Percentiles rank a stretch among this genome's conserved stretches.
Conservation (phyloP, 2,888 invertebrate species). For the Mongoloraphidia duomilia region DNA sequence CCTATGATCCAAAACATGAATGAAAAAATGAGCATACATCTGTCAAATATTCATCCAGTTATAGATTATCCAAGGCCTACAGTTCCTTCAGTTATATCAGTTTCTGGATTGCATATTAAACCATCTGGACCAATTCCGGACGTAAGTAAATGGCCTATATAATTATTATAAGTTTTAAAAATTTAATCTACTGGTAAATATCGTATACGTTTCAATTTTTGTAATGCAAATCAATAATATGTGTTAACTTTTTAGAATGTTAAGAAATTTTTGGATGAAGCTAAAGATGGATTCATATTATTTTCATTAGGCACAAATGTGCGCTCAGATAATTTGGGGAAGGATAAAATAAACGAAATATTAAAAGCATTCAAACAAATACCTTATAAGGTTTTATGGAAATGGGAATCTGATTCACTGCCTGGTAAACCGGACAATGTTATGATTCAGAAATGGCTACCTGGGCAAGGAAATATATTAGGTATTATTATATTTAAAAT, state of each 20-base stretch:
- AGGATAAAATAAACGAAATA: slow-evolving; percentile 16
- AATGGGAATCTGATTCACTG: slow-evolving; percentile 21
- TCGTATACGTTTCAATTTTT: too few species aligned
- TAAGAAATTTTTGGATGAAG: slow-evolving; percentile 19
- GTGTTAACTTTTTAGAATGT: slow-evolving; percentile 14
- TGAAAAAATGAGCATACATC: slow-evolving; percentile 18
- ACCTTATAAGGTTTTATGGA: slow-evolving; percentile 24
- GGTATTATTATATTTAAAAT: slow-evolving; percentile 16
- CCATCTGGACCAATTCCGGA: slow-evolving; percentile 18
- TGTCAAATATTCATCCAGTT: slow-evolving; percentile 21
- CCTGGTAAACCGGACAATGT: slow-evolving; percentile 23
- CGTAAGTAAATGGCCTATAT: slow-evolving; percentile 12
- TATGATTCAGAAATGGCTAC: slow-evolving; percentile 23
- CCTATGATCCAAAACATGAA: slow-evolving; percentile 11
- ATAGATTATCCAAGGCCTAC: slow-evolving; percentile 21
- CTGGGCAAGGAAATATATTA: slow-evolving; percentile 25
- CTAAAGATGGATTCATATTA: slow-evolving; percentile 22
- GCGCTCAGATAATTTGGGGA: slow-evolving; percentile 16
- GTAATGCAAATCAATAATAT: neutral
- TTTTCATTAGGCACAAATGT: slow-evolving; percentile 26
- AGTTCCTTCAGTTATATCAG: slow-evolving; percentile 25
- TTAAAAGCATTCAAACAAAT: slow-evolving; percentile 22
- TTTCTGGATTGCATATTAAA: slow-evolving; percentile 24
- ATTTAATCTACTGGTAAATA: too few species aligned
- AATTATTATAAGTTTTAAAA: too few species aligned